phyloP scores from a whole-genome alignment of 1,140 invertebrate species.

The Zaprionus lachaisei region DNA sequence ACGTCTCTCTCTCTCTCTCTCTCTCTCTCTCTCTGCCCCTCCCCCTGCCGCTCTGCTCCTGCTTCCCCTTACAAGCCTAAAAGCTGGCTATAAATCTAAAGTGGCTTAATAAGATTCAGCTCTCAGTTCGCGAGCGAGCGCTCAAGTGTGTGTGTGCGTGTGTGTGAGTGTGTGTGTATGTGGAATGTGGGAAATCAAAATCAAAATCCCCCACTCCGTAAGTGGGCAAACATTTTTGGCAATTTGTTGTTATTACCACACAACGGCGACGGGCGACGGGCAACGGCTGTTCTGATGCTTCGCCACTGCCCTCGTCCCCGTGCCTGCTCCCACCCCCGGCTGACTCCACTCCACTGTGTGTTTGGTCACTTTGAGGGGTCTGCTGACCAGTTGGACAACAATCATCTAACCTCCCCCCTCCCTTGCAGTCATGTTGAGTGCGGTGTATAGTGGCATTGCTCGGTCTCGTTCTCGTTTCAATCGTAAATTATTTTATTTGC shows the following conservation, averaged over 20 bases:
- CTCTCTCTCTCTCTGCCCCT: not conserved
- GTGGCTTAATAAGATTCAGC: slow-evolving; percentile 64
- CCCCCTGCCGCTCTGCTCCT: not conserved
- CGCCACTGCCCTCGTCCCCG: not conserved
- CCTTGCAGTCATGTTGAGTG: slow-evolving; percentile 16
- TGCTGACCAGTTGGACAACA: slow-evolving; percentile 13
- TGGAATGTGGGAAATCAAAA: slow-evolving; percentile 47
- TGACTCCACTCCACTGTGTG: not conserved
- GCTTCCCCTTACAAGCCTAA: not conserved
- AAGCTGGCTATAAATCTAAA: slow-evolving; percentile 62
- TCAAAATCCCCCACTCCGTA: slow-evolving; percentile 40
- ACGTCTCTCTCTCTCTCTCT: not conserved
- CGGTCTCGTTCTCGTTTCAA: slow-evolving; percentile 56
- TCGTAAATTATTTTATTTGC: slow-evolving; percentile 83
- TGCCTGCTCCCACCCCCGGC: not conserved
- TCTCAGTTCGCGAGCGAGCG: slow-evolving; percentile 10
- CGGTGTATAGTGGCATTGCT: slow-evolving; percentile 46
- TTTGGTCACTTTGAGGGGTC: slow-evolving; percentile 3
- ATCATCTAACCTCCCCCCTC: not conserved
- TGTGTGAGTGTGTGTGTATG: slow-evolving; percentile 1
- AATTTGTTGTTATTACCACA: slow-evolving; percentile 74
- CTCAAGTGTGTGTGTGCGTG: not conserved
- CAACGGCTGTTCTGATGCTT: slow-evolving; percentile 36
- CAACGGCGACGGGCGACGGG: slow-evolving; percentile 43
- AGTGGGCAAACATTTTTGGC: slow-evolving; percentile 58